A percentile compares a stretch with the other conserved stretches of the same genome.
These are phyloP conservation scores for Diloba caeruleocephala DNA, from an alignment of 2,888 invertebrate species.

Conservation along the genomic window DNA sequence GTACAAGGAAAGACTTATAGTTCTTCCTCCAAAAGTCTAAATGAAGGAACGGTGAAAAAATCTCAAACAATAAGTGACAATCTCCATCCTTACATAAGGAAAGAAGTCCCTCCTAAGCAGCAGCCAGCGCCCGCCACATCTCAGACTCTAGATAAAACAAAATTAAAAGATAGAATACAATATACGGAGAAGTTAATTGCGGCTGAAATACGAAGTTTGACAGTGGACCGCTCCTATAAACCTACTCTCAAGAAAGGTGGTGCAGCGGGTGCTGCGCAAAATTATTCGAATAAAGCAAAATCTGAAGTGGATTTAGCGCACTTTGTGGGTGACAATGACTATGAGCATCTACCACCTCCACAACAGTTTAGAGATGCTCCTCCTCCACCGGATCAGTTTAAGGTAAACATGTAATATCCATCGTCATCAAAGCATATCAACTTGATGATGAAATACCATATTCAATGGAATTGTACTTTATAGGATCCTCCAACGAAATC, in stretches of 20 bases:
- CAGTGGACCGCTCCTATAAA: constrained; percentile 77
- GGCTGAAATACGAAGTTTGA: constrained; percentile 83
- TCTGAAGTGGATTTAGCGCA: constrained; percentile 90
- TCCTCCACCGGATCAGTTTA: constrained; percentile 93
- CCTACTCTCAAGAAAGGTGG: constrained; percentile 71
- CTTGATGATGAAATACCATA: constrained; percentile 5
- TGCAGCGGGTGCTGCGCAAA: constrained; percentile 68
- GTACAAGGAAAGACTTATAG: constrained; percentile 80
- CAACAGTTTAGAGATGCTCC: constrained; percentile 95
- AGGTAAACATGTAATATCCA: constrained; percentile 65
- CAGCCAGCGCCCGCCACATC: constrained; percentile 66
- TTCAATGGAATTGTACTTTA: constrained; percentile 37
- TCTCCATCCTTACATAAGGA: constrained; percentile 86
- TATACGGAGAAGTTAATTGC: constrained; percentile 86
- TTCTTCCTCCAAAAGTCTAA: constrained; percentile 67
- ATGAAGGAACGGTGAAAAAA: constrained; percentile 80
- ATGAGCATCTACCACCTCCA: constrained; percentile 94
- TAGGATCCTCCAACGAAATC: constrained; percentile 85
- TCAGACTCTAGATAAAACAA: constrained; percentile 69
- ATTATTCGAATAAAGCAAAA: constrained; percentile 86
- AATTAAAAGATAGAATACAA: constrained; percentile 83
- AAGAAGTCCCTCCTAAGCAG: constrained; percentile 78
- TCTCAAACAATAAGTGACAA: constrained; percentile 84
- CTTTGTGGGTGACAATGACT: constrained; percentile 89
- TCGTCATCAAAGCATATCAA: constrained; percentile 1